Evolutionary conservation across 2,113 vertebrate species (phyloP), one percentile per base, ranked within the genome.

Genomic region (Mungos mungo): DNA sequence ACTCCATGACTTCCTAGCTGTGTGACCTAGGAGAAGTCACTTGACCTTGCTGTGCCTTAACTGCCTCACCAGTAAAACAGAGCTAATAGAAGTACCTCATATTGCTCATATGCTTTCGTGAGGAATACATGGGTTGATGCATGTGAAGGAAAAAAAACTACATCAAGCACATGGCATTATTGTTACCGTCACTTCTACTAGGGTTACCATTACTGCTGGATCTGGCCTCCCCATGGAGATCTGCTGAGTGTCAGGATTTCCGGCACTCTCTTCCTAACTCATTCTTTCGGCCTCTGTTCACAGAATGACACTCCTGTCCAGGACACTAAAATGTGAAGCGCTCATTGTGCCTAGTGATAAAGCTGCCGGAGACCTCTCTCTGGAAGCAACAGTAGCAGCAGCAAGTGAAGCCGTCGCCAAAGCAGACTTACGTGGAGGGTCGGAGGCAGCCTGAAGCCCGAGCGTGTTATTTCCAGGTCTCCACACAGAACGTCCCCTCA

Each of bases 241-340:
- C 18, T 3, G 29, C 80, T 29, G 21, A 86, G 74, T 38, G 63
- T 29, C 29, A 21, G 65, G 41, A 16, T 63, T 15, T 12, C 47
- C 80, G 25, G 50, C 19, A 5, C 3, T 50, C 35, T 96, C 96
- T 91, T 92, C 50, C 91, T 93, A 25, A 88, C 88, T 35, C 35
- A 1, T 27, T 96, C 85, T 80, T 35, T 95, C 90, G 33, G 66
- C 77, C 98, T 95, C 77, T 54, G 21, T 97, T 69, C n/a, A 50
- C 98, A 98, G 98, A 98, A 86, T 11, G 31, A 63, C 65, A 2
- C 71, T 15, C 80, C 87, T 76, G 74, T 47, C 66, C 69, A 97
- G 97, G 97, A 98, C 82, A 97, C 97, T 18, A 84, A 71, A 38
- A 93, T 68, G 91, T 97, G 95, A 95, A 85, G 66, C 94, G 29